These are phyloP conservation scores for Malurus alboscapulatus DNA, from an alignment of 2,113 vertebrate species.

Conservation along the genomic window DNA sequence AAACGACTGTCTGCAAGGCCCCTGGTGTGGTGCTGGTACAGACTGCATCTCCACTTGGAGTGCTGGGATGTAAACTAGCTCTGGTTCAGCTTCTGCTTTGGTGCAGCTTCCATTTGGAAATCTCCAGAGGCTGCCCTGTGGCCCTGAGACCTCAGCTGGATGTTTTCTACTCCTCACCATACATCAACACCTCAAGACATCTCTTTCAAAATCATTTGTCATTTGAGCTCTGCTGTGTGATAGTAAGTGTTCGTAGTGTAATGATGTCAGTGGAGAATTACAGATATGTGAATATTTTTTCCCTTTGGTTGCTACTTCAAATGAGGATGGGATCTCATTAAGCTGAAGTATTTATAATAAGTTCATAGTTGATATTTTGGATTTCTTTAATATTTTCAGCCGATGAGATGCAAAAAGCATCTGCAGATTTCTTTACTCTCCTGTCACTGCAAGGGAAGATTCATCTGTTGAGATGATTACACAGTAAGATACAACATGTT, in stretches of 20 bases:
- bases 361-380: neutral
- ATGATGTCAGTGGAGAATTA: neutral
- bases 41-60: neutral
- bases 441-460: neutral
- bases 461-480: neutral
- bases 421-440: neutral
- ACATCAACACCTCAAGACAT: neutral
- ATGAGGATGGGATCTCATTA: neutral
- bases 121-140: neutral
- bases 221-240: slow-evolving; percentile 1
- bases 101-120: neutral
- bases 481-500: neutral
- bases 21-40: neutral
- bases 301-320: neutral
- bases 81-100: neutral
- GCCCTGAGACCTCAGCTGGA: neutral
- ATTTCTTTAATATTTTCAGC: neutral
- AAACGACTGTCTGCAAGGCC: neutral
- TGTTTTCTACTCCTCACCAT: neutral
- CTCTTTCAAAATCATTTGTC: neutral
- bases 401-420: neutral
- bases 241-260: slow-evolving; percentile 12
- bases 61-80: neutral
- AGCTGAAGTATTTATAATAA: neutral
- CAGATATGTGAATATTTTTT: neutral